A percentile compares a stretch with the other conserved stretches of the same genome.
Conservation (phyloP, 37 sponge, comb jelly and placozoan species). For the Halisarca cf. caerulea region DNA sequence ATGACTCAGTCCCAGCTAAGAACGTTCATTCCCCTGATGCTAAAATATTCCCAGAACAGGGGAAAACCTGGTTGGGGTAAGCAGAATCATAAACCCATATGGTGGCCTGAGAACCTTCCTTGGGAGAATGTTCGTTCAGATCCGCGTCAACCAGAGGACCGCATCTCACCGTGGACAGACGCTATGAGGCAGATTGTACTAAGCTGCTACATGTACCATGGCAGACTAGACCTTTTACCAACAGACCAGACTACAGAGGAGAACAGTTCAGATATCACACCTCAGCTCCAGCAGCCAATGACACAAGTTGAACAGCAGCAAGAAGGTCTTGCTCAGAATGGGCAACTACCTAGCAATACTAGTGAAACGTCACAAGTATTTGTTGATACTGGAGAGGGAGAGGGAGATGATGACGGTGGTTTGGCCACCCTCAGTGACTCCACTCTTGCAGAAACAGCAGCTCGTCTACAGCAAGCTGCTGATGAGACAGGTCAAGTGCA, state of each 20-base stretch:
- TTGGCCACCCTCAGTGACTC: constrained; percentile 78
- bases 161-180: constrained; percentile 81
- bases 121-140: constrained; percentile 91
- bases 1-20: constrained; percentile 96
- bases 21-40: constrained; percentile 84
- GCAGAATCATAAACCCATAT: constrained; percentile 74
- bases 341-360: not conserved
- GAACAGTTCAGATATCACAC: not conserved
- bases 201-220: constrained; percentile 78
- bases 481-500: constrained; percentile 83
- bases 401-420: constrained; percentile 47
- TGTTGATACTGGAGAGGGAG: constrained; percentile 68
- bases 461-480: constrained; percentile 74
- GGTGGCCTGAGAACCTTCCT: constrained; percentile 92
- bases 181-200: constrained; percentile 74
- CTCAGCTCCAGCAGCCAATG: not conserved
- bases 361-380: constrained; percentile 48
- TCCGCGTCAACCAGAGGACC: constrained; percentile 66
- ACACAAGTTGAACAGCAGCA: not conserved
- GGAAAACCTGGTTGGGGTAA: constrained; percentile 96
- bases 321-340: not conserved
- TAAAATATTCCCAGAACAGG: constrained; percentile 83
- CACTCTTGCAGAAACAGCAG: constrained; percentile 73
- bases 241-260: constrained; percentile 22
- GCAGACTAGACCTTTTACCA: constrained; percentile 80